Evolutionary conservation across 1,140 invertebrate species (phyloP).

Genomic region (Zaprionus kolodkinae): DNA sequence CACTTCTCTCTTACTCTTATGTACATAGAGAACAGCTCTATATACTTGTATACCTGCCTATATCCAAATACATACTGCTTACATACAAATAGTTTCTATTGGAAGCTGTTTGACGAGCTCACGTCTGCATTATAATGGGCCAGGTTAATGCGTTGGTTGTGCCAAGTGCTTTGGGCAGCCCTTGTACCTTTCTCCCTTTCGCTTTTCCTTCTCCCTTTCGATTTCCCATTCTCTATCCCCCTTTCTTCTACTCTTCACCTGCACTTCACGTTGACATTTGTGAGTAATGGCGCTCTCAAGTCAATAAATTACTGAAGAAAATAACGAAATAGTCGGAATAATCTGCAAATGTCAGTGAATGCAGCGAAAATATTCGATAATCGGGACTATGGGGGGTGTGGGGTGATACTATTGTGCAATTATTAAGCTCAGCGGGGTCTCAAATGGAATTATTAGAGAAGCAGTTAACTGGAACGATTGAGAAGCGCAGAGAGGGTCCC

Average conservation of each 20-base stretch:
- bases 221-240: neutral
- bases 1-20: neutral
- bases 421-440: neutral
- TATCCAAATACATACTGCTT: neutral
- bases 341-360: constrained; percentile 47
- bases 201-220: neutral
- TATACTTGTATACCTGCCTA: constrained; percentile 16
- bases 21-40: neutral
- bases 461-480: neutral
- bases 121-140: constrained; percentile 67
- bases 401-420: neutral
- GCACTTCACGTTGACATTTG: constrained; percentile 58
- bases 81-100: constrained; percentile 18
- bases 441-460: neutral
- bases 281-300: constrained; percentile 68
- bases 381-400: neutral
- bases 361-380: constrained; percentile 32
- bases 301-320: constrained; percentile 57
- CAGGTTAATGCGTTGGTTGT: constrained; percentile 52
- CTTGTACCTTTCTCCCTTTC: neutral
- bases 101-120: constrained; percentile 58
- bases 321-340: constrained; percentile 4
- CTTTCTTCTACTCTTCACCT: neutral
- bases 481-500: neutral
- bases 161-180: constrained; percentile 24